phyloP scores from a whole-genome alignment of 2,797 vertebrate genomes.

The Lagocephalus sceleratus region DNA sequence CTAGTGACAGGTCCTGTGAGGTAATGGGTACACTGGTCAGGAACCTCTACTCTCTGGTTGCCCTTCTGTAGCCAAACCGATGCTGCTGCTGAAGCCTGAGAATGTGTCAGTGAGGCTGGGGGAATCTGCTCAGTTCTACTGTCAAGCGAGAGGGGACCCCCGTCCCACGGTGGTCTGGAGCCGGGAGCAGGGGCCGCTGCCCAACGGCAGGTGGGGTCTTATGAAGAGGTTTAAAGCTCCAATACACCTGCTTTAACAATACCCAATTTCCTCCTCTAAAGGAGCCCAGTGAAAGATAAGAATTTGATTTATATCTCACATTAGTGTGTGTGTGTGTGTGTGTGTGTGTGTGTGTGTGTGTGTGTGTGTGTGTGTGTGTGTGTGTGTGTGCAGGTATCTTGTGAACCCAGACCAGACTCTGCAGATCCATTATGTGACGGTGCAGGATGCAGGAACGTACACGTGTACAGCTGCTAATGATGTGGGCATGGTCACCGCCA shows the following conservation, averaged over 20 bases:
- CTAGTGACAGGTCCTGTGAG: no score
- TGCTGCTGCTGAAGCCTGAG: conserved; percentile 69
- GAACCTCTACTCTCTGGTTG: background rate
- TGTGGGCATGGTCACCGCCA: conserved; percentile 70
- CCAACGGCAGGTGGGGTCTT: conserved; percentile 79
- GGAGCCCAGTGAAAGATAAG: background rate
- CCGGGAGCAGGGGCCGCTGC: conserved; percentile 81
- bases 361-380: background rate
- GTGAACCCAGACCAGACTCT: conserved; percentile 82
- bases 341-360: background rate
- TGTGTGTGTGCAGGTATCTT: conserved; percentile 73
- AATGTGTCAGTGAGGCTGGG: conserved; percentile 67
- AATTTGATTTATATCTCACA: background rate
- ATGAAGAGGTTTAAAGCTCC: background rate
- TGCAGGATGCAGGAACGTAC: conserved; percentile 78
- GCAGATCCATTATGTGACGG: conserved; percentile 78
- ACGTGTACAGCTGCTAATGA: conserved; percentile 82
- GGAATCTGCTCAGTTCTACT: conserved; percentile 79
- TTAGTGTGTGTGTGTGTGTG: no score
- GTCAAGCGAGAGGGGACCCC: conserved; percentile 79
- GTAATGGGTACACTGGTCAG: no score
- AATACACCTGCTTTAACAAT: conserved; percentile 1
- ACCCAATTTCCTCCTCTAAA: background rate
- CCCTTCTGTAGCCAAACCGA: conserved; percentile 74
- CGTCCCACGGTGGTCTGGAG: conserved; percentile 79